Evolutionary conservation across 2,113 vertebrate species (phyloP).

Genomic region (Brachionichthys hirsutus): DNA sequence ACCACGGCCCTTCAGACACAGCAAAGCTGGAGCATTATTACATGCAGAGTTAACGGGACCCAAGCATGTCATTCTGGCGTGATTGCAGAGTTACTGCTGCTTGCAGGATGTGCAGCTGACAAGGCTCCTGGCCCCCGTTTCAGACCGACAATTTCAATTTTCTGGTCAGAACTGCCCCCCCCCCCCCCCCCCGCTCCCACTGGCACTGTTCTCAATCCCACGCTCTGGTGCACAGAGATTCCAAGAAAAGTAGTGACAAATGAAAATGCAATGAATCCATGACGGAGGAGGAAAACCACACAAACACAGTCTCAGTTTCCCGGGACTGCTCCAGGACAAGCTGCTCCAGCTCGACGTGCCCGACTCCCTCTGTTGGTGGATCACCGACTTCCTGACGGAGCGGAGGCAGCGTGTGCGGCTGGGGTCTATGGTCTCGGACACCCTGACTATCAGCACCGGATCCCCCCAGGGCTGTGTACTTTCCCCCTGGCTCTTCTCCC

Average conservation of each 20-base stretch:
- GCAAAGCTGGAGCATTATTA: slow-evolving; percentile 51
- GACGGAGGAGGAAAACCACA: slow-evolving; percentile 18
- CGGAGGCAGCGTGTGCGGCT: no score
- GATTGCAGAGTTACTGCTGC: slow-evolving; percentile 61
- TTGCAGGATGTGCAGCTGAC: slow-evolving; percentile 56
- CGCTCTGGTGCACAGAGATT: slow-evolving; percentile 35
- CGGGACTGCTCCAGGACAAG: no score
- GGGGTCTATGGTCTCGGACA: no score
- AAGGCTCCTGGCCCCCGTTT: slow-evolving; percentile 34
- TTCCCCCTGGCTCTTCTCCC: no score
- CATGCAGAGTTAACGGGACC: slow-evolving; percentile 58
- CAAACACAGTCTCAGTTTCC: no score
- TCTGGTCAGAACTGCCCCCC: slow-evolving; percentile 35
- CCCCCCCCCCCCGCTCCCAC: slow-evolving; percentile 18
- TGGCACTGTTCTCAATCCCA: slow-evolving; percentile 40
- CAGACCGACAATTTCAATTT: slow-evolving; percentile 53
- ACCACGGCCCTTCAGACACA: slow-evolving; percentile 12
- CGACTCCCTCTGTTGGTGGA: no score
- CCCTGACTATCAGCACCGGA: no score
- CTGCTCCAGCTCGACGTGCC: no score
- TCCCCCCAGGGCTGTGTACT: no score
- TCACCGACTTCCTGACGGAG: no score
- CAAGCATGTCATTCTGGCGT: slow-evolving; percentile 63
- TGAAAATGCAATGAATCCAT: slow-evolving; percentile 37
- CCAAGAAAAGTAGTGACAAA: slow-evolving; percentile 36